Evolutionary conservation across 1,140 invertebrate genomes (phyloP).

Genomic region (Panagrolaimus sp.): DNA sequence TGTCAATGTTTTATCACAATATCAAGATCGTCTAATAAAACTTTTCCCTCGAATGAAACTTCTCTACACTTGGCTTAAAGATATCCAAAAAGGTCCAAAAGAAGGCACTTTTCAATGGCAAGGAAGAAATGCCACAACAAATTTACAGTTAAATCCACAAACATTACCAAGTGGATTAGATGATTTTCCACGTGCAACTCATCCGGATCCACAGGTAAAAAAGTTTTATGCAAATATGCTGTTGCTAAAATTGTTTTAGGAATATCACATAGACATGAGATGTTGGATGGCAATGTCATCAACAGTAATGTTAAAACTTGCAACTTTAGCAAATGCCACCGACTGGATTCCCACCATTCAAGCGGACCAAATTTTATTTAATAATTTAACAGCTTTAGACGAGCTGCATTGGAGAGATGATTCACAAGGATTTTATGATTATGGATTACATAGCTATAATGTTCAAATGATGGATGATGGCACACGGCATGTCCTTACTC

Average conservation of each 20-base stretch:
- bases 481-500: background rate
- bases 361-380: constrained; percentile 37
- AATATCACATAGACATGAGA: constrained; percentile 87
- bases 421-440: constrained; percentile 37
- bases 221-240: constrained; percentile 20
- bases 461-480: background rate
- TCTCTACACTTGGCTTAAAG: constrained; percentile 94
- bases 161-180: constrained; percentile 92
- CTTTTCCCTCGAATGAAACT: constrained; percentile 67
- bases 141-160: constrained; percentile 85
- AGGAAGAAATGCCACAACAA: constrained; percentile 71
- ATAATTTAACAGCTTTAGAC: constrained; percentile 34
- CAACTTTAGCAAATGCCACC: constrained; percentile 61
- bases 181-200: constrained; percentile 92
- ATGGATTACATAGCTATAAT: constrained; percentile 34
- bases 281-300: constrained; percentile 92
- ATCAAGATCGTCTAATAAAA: constrained; percentile 59
- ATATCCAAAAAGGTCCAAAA: constrained; percentile 75
- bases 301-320: constrained; percentile 72
- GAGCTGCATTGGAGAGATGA: constrained; percentile 48
- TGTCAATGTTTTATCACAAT: constrained; percentile 40
- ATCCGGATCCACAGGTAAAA: constrained; percentile 70
- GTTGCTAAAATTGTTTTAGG: constrained; percentile 59
- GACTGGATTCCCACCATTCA: constrained; percentile 26
- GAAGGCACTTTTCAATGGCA: constrained; percentile 67